Percentiles rank a stretch among this genome's conserved stretches.
These are phyloP conservation scores for Troglohyphantes excavatus DNA, from an alignment of 2,888 invertebrate species.

Conservation along the genomic window DNA sequence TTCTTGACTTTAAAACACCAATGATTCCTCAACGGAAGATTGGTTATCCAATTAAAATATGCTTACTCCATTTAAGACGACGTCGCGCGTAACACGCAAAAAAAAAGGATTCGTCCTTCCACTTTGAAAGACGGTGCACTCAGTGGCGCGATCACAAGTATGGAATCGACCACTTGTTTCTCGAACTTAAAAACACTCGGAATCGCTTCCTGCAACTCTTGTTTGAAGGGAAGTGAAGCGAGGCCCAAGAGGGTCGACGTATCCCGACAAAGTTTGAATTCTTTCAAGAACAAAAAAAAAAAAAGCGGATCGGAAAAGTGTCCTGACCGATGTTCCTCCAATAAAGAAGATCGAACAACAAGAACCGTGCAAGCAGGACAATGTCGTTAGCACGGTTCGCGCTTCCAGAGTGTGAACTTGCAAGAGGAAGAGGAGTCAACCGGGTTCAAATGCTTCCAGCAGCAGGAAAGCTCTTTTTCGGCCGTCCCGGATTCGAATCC, in stretches of 20 bases:
- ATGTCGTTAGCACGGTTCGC: conserved; percentile 51
- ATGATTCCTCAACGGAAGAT: too few species aligned
- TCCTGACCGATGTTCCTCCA: conserved; percentile 20
- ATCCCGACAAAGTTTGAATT: conserved; percentile 7
- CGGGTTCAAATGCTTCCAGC: conserved; percentile 41
- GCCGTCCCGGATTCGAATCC: not conserved
- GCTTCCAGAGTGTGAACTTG: conserved; percentile 15
- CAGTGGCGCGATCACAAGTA: too few species aligned
- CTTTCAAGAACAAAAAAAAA: not conserved
- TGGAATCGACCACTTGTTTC: too few species aligned
- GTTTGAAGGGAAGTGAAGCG: not conserved
- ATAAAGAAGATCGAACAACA: conserved; percentile 30
- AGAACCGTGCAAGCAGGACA: conserved; percentile 12
- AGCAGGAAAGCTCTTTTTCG: too few species aligned
- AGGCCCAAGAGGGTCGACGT: not conserved
- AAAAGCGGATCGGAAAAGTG: not conserved
- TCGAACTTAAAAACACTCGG: too few species aligned
- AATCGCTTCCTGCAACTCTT: too few species aligned
- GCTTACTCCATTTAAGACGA: too few species aligned
- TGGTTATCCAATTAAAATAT: too few species aligned
- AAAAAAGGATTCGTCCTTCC: too few species aligned
- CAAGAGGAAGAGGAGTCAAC: conserved; percentile 11
- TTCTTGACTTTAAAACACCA: too few species aligned
- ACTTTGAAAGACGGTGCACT: too few species aligned
- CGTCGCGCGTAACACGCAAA: too few species aligned